Conservation (phyloP, 1,140 invertebrate species). For the Tetramorium simillimum region DNA sequence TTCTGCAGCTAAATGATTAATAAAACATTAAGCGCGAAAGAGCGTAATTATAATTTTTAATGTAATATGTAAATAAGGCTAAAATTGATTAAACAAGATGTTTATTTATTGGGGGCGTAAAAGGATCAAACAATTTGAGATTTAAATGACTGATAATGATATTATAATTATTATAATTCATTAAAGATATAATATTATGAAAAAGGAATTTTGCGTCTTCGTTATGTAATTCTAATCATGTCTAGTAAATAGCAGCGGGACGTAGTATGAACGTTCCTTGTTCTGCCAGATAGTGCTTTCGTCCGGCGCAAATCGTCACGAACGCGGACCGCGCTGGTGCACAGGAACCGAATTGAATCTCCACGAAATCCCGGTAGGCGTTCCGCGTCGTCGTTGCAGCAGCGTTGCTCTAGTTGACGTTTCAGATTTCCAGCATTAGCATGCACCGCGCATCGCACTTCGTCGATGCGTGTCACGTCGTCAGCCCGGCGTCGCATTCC, state of each 20-base stretch:
- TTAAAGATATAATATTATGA: background rate
- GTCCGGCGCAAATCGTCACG: constrained; percentile 70
- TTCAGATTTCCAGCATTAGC: constrained; percentile 75
- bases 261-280: background rate
- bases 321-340: constrained; percentile 51
- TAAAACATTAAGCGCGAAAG: background rate
- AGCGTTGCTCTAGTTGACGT: constrained; percentile 71
- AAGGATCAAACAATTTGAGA: background rate
- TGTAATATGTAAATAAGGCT: background rate
- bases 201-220: background rate
- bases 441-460: constrained; percentile 70
- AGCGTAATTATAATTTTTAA: background rate
- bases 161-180: background rate
- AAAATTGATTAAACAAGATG: background rate
- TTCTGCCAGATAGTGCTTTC: constrained; percentile 3
- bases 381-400: constrained; percentile 65
- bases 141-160: background rate
- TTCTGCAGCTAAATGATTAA: background rate
- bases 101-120: background rate
- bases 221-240: background rate
- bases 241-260: constrained; percentile 16
- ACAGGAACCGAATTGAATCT: constrained; percentile 72
- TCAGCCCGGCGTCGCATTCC: constrained; percentile 69
- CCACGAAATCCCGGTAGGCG: constrained; percentile 73
- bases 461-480: constrained; percentile 76